A percentile compares a stretch with the other conserved stretches of the same genome.
These are phyloP conservation scores for Cavia porcellus DNA, from an alignment of 2,113 vertebrate genomes.

Conservation along the genomic window DNA sequence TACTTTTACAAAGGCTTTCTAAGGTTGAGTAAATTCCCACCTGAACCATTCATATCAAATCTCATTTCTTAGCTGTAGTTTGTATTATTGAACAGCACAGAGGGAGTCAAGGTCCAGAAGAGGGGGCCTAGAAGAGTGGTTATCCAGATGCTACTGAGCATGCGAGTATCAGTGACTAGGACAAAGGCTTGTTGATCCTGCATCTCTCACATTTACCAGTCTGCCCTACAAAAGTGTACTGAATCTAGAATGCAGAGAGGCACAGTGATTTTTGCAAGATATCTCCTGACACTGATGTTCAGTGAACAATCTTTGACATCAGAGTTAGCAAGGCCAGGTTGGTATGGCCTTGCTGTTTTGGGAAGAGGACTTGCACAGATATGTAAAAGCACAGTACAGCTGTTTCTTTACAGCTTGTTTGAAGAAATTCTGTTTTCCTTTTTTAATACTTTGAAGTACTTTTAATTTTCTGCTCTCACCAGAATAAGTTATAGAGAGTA, in stretches of 20 bases:
- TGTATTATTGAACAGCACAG: not conserved
- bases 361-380: not conserved
- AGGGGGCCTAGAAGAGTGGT: too few relatives aligned
- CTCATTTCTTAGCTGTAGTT: not conserved
- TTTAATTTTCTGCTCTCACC: not conserved
- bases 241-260: not conserved
- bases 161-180: not conserved
- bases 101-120: not conserved
- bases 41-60: not conserved
- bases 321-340: not conserved
- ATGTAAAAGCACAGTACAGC: not conserved
- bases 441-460: slow-evolving; percentile 16
- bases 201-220: not conserved
- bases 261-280: not conserved
- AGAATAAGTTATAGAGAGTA: not conserved
- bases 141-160: accelerated
- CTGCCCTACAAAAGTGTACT: too few relatives aligned
- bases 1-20: not conserved
- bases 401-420: not conserved
- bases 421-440: not conserved
- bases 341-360: not conserved
- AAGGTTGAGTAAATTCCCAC: not conserved
- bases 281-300: not conserved
- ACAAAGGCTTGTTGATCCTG: not conserved
- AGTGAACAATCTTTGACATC: not conserved